A percentile compares a stretch with the other conserved stretches of the same genome.
Evolutionary conservation across 2,888 invertebrate genomes (phyloP).

Genomic region (Chymomyza fuscimana): DNA sequence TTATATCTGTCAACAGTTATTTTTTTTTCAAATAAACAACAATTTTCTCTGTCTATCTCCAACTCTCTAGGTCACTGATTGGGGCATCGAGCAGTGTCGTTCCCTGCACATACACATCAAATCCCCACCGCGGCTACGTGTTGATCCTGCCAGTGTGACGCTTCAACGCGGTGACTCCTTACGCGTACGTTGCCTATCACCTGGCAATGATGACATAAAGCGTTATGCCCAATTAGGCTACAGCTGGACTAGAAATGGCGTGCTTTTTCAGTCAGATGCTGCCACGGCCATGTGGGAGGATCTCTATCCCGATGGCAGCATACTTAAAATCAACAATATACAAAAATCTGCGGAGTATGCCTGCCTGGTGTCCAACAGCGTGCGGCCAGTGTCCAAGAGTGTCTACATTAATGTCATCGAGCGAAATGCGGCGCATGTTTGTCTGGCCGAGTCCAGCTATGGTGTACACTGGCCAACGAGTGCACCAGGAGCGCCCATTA

Average conservation of each 20-base stretch:
- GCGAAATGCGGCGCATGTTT: conserved; percentile 82
- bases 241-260: conserved; percentile 90
- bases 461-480: conserved; percentile 85
- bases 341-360: conserved; percentile 90
- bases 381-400: conserved; percentile 82
- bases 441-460: conserved; percentile 82
- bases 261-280: conserved; percentile 86
- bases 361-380: conserved; percentile 84
- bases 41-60: conserved; percentile 37
- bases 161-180: conserved; percentile 81
- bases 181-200: conserved; percentile 83
- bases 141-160: conserved; percentile 85
- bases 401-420: conserved; percentile 85
- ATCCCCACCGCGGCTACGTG: conserved; percentile 83
- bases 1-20: not conserved
- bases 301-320: conserved; percentile 90
- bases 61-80: conserved; percentile 82
- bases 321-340: conserved; percentile 88
- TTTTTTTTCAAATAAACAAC: not conserved
- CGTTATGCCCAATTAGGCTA: conserved; percentile 86
- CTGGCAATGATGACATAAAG: conserved; percentile 82
- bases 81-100: conserved; percentile 85
- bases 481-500: conserved; percentile 86
- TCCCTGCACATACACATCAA: conserved; percentile 83
- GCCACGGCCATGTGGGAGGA: conserved; percentile 92